phyloP scores from a whole-genome alignment of 2,797 vertebrate genomes.

The Crenichthys baileyi region DNA sequence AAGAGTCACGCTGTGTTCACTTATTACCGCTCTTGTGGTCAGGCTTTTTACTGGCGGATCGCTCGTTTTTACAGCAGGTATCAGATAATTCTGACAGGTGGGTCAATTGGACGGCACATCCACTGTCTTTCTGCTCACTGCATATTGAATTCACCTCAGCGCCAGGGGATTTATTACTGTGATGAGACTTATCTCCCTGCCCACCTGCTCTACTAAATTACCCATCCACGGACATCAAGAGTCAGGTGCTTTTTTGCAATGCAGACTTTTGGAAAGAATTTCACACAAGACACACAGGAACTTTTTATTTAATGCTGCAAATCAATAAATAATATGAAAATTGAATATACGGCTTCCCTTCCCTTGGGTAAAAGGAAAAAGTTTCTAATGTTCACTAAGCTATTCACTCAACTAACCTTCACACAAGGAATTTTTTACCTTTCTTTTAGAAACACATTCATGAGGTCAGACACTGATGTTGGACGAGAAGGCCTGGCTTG shows the following conservation, averaged over 20 bases:
- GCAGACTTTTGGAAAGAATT: conserved; percentile 26
- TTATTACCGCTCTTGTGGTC: conserved; percentile 13
- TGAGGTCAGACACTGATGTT: neutral
- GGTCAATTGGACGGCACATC: conserved; percentile 43
- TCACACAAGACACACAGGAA: neutral
- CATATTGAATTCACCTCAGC: conserved; percentile 63
- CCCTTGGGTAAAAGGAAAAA: no score
- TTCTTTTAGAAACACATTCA: neutral
- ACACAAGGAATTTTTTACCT: no score
- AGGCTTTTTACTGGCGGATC: conserved; percentile 23
- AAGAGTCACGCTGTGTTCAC: conserved; percentile 3
- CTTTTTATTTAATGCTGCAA: neutral
- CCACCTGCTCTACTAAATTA: conserved; percentile 63
- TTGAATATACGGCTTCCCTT: no score
- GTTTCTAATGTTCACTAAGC: no score
- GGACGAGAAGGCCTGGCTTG: no score
- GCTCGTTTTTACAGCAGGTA: conserved; percentile 26
- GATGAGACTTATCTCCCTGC: conserved; percentile 62
- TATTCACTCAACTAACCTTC: no score
- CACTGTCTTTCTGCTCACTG: conserved; percentile 27
- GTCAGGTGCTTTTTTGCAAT: conserved; percentile 33
- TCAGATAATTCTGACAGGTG: conserved; percentile 52
- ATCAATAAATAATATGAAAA: neutral
- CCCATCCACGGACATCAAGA: conserved; percentile 43
- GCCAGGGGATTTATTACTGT: conserved; percentile 67